phyloP scores from a whole-genome alignment of 2,797 vertebrate genomes.

The Chloroceryle inda region DNA sequence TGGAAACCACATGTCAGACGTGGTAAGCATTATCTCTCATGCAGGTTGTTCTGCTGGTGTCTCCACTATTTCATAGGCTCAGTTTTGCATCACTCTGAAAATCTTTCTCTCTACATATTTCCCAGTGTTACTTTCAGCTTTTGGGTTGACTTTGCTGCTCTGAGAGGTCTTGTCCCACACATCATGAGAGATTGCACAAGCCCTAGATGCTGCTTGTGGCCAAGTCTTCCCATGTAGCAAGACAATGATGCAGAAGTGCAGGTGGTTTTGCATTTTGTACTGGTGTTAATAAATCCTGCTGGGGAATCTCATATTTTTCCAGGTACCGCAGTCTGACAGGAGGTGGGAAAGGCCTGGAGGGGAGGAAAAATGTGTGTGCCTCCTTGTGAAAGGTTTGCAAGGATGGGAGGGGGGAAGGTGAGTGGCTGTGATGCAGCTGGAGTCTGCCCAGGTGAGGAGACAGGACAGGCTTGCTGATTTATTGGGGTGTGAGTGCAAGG shows the following conservation, averaged over 20 bases:
- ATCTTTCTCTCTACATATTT: neutral
- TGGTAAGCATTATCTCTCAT: neutral
- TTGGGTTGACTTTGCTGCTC: neutral
- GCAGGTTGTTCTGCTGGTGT: neutral
- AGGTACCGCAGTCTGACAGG: neutral
- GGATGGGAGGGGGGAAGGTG: rapidly evolving
- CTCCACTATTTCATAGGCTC: neutral
- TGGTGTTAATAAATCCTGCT: neutral
- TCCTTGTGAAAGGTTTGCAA: neutral
- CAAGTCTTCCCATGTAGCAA: neutral
- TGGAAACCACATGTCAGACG: rapidly evolving
- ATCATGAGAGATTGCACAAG: neutral
- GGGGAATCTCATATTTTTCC: neutral
- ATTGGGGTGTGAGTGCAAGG: neutral
- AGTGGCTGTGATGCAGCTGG: neutral
- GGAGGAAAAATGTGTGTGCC: neutral
- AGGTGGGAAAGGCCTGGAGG: neutral
- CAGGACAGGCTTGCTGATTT: conserved; percentile 14
- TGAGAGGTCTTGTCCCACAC: neutral
- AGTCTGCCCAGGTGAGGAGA: neutral
- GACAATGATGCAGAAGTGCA: neutral
- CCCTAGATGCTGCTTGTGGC: neutral
- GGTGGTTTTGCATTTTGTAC: neutral
- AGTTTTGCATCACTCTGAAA: neutral
- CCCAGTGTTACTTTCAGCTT: neutral